Conservation (phyloP, 2,113 vertebrate genomes). For the Mionectes macconnelli region DNA sequence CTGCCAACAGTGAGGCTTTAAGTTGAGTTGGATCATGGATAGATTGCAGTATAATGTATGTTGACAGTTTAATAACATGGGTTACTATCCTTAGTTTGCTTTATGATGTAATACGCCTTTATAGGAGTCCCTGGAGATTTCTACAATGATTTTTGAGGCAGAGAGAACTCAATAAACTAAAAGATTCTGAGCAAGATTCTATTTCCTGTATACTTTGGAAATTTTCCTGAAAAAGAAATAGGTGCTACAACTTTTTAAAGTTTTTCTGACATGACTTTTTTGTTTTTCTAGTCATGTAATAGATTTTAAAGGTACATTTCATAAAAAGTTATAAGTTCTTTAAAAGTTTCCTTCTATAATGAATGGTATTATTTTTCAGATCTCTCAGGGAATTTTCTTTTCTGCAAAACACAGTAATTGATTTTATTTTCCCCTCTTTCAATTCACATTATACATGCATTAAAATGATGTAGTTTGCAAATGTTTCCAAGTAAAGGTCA, state of each 20-base stretch:
- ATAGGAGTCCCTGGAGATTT: conserved; percentile 63
- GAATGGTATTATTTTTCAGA: conserved; percentile 52
- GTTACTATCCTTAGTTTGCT: conserved; percentile 75
- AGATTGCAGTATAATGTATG: conserved; percentile 76
- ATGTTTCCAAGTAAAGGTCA: conserved; percentile 51
- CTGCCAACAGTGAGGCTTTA: conserved; percentile 68
- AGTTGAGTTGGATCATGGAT: conserved; percentile 64
- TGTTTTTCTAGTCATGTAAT: conserved; percentile 64
- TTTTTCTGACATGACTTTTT: conserved; percentile 69
- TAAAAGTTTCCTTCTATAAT: conserved; percentile 39
- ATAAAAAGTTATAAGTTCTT: conserved; percentile 31
- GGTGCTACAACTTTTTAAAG: conserved; percentile 64
- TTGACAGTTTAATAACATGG: conserved; percentile 80
- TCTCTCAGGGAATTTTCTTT: conserved; percentile 36
- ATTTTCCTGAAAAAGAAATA: conserved; percentile 76
- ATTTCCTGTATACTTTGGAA: conserved; percentile 74
- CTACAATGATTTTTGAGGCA: conserved; percentile 67
- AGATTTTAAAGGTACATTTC: conserved; percentile 60
- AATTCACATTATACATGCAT: background rate
- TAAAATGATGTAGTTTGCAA: conserved; percentile 37
- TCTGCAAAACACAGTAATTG: conserved; percentile 54
- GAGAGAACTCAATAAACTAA: conserved; percentile 73
- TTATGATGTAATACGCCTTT: conserved; percentile 80
- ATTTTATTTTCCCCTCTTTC: conserved; percentile 8
- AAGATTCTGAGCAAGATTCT: conserved; percentile 58